Percentiles rank a stretch among this genome's conserved stretches.
These are phyloP conservation scores for Xestia c-nigrum DNA, from an alignment of 2,888 invertebrate genomes.

Conservation along the genomic window DNA sequence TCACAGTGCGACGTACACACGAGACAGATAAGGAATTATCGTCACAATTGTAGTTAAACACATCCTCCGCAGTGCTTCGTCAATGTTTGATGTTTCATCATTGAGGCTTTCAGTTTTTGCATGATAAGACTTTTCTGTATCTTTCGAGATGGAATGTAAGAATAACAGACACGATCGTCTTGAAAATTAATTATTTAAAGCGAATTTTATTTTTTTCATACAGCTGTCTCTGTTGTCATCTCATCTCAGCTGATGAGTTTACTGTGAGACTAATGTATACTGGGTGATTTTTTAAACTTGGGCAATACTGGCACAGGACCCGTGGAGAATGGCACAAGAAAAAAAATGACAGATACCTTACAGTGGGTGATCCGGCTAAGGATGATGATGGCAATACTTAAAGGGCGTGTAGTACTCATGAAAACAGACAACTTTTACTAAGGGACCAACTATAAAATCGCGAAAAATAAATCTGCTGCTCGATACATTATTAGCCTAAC, in stretches of 20 bases:
- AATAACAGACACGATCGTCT: background rate
- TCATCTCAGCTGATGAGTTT: background rate
- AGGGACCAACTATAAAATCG: no score
- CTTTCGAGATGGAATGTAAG: conserved; percentile 17
- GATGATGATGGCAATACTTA: background rate
- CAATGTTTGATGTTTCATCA: conserved; percentile 61
- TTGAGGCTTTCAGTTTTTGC: conserved; percentile 43
- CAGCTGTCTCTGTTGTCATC: background rate
- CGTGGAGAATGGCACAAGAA: no score
- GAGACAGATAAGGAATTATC: conserved; percentile 72
- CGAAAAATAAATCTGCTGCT: no score
- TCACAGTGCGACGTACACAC: conserved; percentile 23
- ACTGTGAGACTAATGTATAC: background rate
- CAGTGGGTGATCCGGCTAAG: no score
- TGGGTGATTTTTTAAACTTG: background rate
- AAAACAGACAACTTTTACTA: no score
- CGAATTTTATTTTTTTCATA: background rate
- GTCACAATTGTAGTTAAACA: conserved; percentile 69
- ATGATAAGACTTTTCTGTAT: conserved; percentile 39
- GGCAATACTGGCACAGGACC: background rate
- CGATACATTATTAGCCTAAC: no score
- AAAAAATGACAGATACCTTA: no score
- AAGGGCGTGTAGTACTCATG: no score
- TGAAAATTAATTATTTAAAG: background rate
- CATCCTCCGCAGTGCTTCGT: conserved; percentile 67